Base-by-base conservation (phyloP, 2,113 vertebrate species). In the Astur gentilis region DNA sequence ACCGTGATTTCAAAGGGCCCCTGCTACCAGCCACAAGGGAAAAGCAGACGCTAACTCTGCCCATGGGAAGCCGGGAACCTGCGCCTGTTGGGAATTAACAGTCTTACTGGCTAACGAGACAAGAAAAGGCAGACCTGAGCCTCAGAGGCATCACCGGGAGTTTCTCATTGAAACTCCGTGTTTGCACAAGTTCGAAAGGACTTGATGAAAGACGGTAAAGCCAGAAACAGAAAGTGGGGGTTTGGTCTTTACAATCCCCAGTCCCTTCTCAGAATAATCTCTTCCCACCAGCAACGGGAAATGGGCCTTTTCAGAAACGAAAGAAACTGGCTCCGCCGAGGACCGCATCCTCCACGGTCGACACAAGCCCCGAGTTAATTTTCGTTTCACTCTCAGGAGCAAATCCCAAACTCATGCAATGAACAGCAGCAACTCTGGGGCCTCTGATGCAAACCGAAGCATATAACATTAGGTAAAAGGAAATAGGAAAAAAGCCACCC, bases 271-370 rank as follows among this genome's bases (percentile, higher is more conserved):
- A 25, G 60, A 93, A 89, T 20, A 71, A 73, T 3, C 50, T 29
- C 66, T 69, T 79, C 50, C 38, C 58, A 26, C 20, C 1, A 1
- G 19, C 21, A 31, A 57, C 0, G 7, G 75, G 66, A 90, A 90
- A 88, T 3, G 12, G 42, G 70, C 38, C 45, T 57, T 77, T 44
- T 54, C 17, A 19, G 66, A 69, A 95, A 79, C 0, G 1, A 87
- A 77, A 80, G 64, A 4, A 73, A 62, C 1, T 0, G 0, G 47
- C 47, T 87, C 84, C 65, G 34, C 55, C 47, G 26, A 6, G 1
- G 72, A 32, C 47, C 1, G 0, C 0, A 1, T 67, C 32, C 85
- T 49, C 64, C 17, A 2, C 0, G 9, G 71, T 3, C 16, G 54
- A 25, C 76, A 62, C 29, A 12, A 92, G 31, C 47, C 70, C 73